Conservation (phyloP, 2,797 vertebrate genomes). For the Podargus strigoides region DNA sequence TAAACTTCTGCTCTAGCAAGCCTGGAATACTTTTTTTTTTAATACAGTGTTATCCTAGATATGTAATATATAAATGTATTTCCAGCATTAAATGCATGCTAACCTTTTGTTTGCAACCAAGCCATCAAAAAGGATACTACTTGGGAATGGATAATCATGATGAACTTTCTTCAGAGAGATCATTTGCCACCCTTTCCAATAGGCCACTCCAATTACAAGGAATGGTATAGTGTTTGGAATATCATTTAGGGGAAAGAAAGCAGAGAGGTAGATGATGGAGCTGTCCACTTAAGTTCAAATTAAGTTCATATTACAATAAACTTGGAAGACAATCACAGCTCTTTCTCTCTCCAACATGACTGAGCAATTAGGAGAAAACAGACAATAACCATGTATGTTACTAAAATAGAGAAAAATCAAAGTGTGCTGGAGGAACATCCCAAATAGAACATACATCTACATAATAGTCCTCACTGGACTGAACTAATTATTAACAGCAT, state of each 20-base stretch:
- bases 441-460: neutral
- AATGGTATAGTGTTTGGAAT: neutral
- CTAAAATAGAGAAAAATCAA: neutral
- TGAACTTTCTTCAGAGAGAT: neutral
- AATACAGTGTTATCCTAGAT: neutral
- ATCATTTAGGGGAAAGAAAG: neutral
- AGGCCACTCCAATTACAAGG: neutral
- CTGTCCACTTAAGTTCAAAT: neutral
- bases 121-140: neutral
- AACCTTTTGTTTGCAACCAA: neutral
- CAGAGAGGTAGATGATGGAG: neutral
- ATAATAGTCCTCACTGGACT: neutral
- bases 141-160: neutral
- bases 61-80: fast-evolving
- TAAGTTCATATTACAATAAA: neutral
- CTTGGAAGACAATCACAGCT: neutral
- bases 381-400: neutral
- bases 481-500: neutral
- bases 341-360: neutral
- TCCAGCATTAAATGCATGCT: neutral
- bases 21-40: neutral
- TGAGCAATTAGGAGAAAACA: neutral
- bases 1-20: neutral
- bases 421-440: neutral
- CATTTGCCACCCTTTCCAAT: neutral